phyloP scores from a whole-genome alignment of 2,797 vertebrate species.

The Gymnothorax reevesii region DNA sequence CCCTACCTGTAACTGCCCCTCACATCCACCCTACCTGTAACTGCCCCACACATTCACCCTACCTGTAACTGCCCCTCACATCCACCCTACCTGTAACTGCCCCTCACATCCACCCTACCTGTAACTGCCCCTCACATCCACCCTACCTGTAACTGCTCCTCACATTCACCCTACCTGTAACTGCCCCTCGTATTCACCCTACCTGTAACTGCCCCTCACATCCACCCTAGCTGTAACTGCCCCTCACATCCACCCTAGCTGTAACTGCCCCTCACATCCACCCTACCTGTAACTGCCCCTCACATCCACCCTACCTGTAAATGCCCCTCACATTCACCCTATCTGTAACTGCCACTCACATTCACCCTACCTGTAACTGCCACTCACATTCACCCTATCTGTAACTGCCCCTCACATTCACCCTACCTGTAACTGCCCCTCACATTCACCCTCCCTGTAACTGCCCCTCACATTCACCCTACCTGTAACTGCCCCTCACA shows the following conservation, averaged over 20 bases:
- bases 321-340: neutral
- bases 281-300: neutral
- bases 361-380: neutral
- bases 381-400: neutral
- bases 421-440: neutral
- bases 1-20: neutral
- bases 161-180: neutral
- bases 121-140: neutral
- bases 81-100: neutral
- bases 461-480: neutral
- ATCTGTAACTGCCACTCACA: neutral
- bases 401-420: neutral
- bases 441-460: neutral
- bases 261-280: neutral
- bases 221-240: neutral
- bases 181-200: neutral
- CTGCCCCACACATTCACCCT: neutral
- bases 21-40: neutral
- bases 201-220: neutral
- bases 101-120: neutral
- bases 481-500: neutral
- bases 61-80: neutral
- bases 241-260: too few relatives aligned
- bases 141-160: neutral
- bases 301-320: too few relatives aligned